Evolutionary conservation across 2,113 vertebrate species (phyloP), one percentile per base, ranked within the genome.

Genomic region (Apeltes quadracus): DNA sequence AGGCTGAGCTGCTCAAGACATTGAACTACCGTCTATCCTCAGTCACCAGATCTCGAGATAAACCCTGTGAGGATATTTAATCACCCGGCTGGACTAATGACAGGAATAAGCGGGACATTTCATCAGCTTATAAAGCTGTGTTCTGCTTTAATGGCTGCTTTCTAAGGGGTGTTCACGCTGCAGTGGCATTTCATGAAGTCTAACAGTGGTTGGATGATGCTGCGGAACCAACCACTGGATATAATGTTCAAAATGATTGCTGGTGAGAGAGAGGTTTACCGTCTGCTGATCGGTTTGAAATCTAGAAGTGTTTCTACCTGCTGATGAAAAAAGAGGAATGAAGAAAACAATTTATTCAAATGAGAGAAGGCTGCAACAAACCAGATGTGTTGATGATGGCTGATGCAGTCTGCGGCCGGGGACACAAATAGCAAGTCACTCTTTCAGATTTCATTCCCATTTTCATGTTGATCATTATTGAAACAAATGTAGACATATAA

Each of bases 281-380:
- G 3, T 70, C 20, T 50, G 22, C 14, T 57, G 27, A 3, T n/a
- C 7, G 12, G 43, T 36, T 38, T 66, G 32, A 51, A 58, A 51
- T 57, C 18, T 1, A 5, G 7, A 29, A 14, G 8, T 23, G 54
- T 41, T 34, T 18, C 48, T n/a, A 39, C 32, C 23, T 12, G 16
- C 69, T 69, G 82, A 85, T 7, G 34, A 86, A 68, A 66, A 43
- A 61, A 80, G 73, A 80, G 68, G 57, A 53, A 69, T 38, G 74
- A 79, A 39, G 53, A 76, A 71, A 70, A 69, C 16, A 51, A 71
- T 61, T 46, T n/a, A 68, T 72, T 63, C 12, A 64, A 27, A 81
- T 58, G 22, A 76, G 59, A 44, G 58, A 55, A 53, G 38, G 41
- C 41, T 69, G 29, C 43, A 66, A 14, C 53, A 27, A 29, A 54